Evolutionary conservation across 2,113 vertebrate genomes (phyloP), one percentile per base, ranked within the genome.

Genomic region (Muntiacus muntjak): DNA sequence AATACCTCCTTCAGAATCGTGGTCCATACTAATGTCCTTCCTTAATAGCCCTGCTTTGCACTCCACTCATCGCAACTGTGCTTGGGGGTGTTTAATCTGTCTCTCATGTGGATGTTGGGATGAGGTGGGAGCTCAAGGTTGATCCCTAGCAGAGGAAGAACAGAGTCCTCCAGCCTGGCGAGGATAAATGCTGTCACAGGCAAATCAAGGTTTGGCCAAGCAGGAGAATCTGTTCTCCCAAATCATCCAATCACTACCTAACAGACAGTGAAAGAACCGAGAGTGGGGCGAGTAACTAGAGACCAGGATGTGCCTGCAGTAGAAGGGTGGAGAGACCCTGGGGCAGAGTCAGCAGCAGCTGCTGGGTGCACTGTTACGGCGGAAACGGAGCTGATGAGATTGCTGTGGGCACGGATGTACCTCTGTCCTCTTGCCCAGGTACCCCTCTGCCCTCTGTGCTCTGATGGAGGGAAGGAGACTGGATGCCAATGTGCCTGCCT

Each of bases 171-270:
- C n/a, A 21, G 60, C 40, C 12, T n/a, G 6, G 17, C 1, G 26
- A 71, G 55, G 9, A 81, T 74, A 84, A 82, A 55, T 7, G 60
- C 26, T 4, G 47, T 12, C 87, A 50, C 62, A 87, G 81, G 54
- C 33, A 2, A 25, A 19, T 47, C 36, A 47, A 58, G 89, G 36
- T 62, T 54, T 57, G 40, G 54, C 30, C 36, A 23, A 40, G 30
- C 52, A 90, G 86, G 94, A 95, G 84, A 67, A 47, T 76, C 90
- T 60, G 1, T 55, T 62, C 58, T 94, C 79, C 43, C 14, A 64
- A 9, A 54, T 52, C 85, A 33, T 33, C 50, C 28, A 7, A 23
- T 30, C 7, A 45, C 43, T 58, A 25, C 62, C 58, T 55, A 43
- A 2, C n/a, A 57, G 74, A 43, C 62, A 17, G 45, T 23, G 26